A percentile compares a stretch with the other conserved stretches of the same genome.
phyloP scores from a whole-genome alignment of 2,888 invertebrate species.

The Coremacera marginata region DNA sequence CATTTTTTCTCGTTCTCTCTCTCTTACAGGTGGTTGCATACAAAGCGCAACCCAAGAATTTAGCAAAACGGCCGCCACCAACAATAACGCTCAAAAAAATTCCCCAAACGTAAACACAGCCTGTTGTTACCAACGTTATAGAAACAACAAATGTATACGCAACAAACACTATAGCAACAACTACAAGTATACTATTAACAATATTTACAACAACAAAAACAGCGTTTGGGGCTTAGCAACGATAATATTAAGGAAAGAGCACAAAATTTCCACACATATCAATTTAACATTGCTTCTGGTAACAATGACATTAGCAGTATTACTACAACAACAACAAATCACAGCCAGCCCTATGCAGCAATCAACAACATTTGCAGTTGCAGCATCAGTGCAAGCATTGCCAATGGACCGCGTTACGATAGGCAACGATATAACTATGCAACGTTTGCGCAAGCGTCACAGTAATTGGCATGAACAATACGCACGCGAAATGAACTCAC shows the following conservation, averaged over 20 bases:
- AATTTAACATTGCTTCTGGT: conserved; percentile 40
- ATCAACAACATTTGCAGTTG: conserved; percentile 17
- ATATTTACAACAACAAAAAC: background rate
- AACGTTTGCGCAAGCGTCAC: conserved; percentile 48
- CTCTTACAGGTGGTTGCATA: conserved; percentile 57
- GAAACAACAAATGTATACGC: conserved; percentile 30
- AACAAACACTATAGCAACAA: conserved; percentile 25
- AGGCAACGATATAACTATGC: background rate
- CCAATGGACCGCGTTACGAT: background rate
- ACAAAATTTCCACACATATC: conserved; percentile 45
- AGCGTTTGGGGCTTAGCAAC: conserved; percentile 28
- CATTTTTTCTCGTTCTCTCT: conserved; percentile 25
- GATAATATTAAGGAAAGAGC: conserved; percentile 41
- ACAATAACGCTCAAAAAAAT: conserved; percentile 35
- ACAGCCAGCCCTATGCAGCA: conserved; percentile 22
- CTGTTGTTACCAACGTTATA: background rate
- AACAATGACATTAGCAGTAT: conserved; percentile 34
- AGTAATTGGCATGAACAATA: conserved; percentile 46
- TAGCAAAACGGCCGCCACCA: conserved; percentile 59
- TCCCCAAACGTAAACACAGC: conserved; percentile 39
- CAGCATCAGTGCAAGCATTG: conserved; percentile 6
- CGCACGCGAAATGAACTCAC: conserved; percentile 45
- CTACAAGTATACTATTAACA: conserved; percentile 19
- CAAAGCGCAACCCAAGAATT: conserved; percentile 56
- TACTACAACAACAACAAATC: conserved; percentile 37